These are phyloP conservation scores for Poecile montanus DNA, from an alignment of 2,797 vertebrate species.

Conservation along the genomic window DNA sequence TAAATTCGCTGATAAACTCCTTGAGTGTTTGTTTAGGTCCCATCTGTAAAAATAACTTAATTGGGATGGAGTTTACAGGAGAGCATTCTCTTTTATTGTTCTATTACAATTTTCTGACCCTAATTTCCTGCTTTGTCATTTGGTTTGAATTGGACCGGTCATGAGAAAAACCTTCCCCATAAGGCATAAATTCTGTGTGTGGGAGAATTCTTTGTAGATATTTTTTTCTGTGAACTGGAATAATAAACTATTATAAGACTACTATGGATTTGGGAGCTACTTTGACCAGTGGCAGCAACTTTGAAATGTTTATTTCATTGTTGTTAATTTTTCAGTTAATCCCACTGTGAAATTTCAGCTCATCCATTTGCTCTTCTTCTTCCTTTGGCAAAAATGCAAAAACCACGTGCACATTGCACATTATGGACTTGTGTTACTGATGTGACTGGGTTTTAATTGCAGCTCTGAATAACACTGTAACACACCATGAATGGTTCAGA, in stretches of 20 bases:
- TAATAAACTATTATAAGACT: not conserved
- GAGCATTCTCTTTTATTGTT: not conserved
- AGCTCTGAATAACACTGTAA: not conserved
- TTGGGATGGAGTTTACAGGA: not conserved
- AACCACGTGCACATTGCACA: rapidly evolving
- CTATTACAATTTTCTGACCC: not conserved
- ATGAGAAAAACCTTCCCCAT: slow-evolving; percentile 10
- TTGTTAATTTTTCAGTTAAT: not conserved
- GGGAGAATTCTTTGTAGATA: slow-evolving; percentile 10
- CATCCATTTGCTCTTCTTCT: not conserved
- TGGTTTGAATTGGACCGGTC: not conserved
- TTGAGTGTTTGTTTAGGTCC: not conserved
- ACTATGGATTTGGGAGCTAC: not conserved
- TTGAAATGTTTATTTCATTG: not conserved
- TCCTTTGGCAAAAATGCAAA: not conserved
- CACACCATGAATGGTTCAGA: not conserved
- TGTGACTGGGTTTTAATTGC: not conserved
- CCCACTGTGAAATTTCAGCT: not conserved
- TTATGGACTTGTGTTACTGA: not conserved
- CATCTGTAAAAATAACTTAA: not conserved
- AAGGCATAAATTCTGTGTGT: not conserved
- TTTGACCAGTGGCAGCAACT: not conserved
- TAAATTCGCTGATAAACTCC: not conserved
- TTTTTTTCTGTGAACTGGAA: slow-evolving; percentile 5
- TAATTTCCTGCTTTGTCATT: slow-evolving; percentile 39